Percentiles rank a stretch among this genome's conserved stretches.
phyloP scores from a whole-genome alignment of 2,113 vertebrate genomes.

The Euleptes europaea region DNA sequence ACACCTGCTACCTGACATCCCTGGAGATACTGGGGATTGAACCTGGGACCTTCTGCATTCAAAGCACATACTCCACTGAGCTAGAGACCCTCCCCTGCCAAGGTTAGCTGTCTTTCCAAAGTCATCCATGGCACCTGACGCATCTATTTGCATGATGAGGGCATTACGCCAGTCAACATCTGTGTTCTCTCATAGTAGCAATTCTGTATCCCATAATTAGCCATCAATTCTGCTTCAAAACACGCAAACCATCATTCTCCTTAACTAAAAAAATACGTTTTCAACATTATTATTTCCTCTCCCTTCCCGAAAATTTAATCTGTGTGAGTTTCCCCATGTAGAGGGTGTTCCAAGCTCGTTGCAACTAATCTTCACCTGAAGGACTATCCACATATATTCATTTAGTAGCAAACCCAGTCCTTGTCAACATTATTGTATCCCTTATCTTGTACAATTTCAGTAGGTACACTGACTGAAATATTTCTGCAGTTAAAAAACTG shows the following conservation, averaged over 20 bases:
- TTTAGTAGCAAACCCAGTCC: neutral
- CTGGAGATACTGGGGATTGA: too few relatives aligned
- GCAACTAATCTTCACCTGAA: neutral
- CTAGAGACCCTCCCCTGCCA: slow-evolving; percentile 5
- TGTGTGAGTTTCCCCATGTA: neutral
- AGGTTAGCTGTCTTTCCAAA: slow-evolving; percentile 59
- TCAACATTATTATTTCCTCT: neutral
- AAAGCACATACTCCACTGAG: neutral
- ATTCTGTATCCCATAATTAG: slow-evolving; percentile 65
- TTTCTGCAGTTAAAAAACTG: slow-evolving; percentile 24
- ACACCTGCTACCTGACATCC: too few relatives aligned
- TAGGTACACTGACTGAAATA: slow-evolving; percentile 31
- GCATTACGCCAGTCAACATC: slow-evolving; percentile 68
- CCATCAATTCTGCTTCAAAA: slow-evolving; percentile 66
- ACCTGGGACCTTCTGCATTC: too few relatives aligned
- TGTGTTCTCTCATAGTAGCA: slow-evolving; percentile 69
- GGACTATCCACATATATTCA: neutral
- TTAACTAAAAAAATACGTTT: slow-evolving; percentile 13
- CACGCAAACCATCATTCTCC: slow-evolving; percentile 57
- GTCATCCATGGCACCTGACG: slow-evolving; percentile 65
- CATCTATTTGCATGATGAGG: slow-evolving; percentile 68
- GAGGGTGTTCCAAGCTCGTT: neutral
- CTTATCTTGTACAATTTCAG: slow-evolving; percentile 38
- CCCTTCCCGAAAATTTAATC: neutral
- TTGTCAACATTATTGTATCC: neutral